phyloP scores from a whole-genome alignment of 2,888 invertebrate species.

The Ischnus inquisitorius region DNA sequence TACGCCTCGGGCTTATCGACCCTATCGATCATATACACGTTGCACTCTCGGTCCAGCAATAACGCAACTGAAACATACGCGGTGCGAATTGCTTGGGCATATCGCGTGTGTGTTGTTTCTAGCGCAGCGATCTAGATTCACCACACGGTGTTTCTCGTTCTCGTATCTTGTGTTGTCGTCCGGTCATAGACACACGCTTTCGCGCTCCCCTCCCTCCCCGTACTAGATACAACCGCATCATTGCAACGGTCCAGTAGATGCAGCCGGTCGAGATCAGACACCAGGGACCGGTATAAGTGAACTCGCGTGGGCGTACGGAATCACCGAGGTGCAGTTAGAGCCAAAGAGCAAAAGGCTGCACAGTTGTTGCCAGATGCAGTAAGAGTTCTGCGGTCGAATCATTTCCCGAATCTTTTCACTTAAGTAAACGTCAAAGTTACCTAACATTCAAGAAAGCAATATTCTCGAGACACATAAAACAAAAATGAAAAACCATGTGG shows the following conservation, averaged over 20 bases:
- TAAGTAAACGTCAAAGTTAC: not conserved
- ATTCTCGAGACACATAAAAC: too few species aligned
- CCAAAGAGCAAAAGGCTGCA: conserved; percentile 18
- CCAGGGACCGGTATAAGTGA: conserved; percentile 51
- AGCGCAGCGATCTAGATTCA: conserved; percentile 41
- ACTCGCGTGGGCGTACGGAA: conserved; percentile 66
- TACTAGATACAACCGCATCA: conserved; percentile 14
- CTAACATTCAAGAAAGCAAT: too few species aligned
- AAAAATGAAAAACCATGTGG: too few species aligned
- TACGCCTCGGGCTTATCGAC: conserved; percentile 67
- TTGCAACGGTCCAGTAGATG: conserved; percentile 53
- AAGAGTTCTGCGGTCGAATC: not conserved
- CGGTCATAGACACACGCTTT: conserved; percentile 57
- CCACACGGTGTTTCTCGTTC: conserved; percentile 25
- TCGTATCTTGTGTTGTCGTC: conserved; percentile 46
- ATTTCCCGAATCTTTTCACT: not conserved
- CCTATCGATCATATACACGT: conserved; percentile 64
- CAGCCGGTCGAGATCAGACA: conserved; percentile 46
- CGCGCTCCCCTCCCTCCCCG: not conserved
- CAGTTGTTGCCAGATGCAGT: conserved; percentile 43
- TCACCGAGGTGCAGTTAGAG: conserved; percentile 55
- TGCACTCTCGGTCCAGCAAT: conserved; percentile 50
- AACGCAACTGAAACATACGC: conserved; percentile 52
- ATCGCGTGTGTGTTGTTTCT: conserved; percentile 24
- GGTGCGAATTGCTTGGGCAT: conserved; percentile 54